phyloP scores from a whole-genome alignment of 1,140 invertebrate species.

The Aradophagus sp. region DNA sequence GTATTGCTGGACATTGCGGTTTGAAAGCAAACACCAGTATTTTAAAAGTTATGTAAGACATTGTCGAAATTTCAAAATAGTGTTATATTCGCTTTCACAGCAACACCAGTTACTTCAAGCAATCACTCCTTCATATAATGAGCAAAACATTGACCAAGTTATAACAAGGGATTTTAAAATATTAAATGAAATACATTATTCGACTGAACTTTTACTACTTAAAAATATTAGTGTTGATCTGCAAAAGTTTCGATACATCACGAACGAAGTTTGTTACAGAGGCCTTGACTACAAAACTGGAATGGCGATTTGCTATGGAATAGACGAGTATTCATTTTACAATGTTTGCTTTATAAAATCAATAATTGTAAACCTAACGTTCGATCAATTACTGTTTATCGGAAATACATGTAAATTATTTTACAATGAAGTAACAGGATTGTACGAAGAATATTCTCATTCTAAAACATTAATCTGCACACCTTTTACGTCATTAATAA shows the following conservation, averaged over 20 bases:
- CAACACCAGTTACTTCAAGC: no score
- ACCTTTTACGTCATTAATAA: not conserved
- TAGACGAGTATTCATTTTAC: not conserved
- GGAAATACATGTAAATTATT: not conserved
- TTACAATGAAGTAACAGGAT: not conserved
- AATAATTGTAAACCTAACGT: not conserved
- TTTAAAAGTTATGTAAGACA: no score
- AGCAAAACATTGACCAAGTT: no score
- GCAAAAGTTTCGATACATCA: not conserved
- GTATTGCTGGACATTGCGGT: no score
- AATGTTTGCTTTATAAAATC: not conserved
- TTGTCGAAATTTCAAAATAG: no score
- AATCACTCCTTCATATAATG: no score
- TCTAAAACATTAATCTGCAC: not conserved
- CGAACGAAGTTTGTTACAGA: not conserved
- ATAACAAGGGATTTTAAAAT: no score
- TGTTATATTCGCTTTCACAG: no score
- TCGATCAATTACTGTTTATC: conserved; percentile 1
- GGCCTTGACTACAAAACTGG: not conserved
- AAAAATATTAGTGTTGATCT: not conserved
- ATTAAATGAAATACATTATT: no score
- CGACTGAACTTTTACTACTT: no score
- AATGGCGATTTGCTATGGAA: not conserved
- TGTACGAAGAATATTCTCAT: not conserved
- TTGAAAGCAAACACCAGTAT: no score